Base-by-base conservation (phyloP, 2,888 invertebrate species). In the Lasius platythorax region DNA sequence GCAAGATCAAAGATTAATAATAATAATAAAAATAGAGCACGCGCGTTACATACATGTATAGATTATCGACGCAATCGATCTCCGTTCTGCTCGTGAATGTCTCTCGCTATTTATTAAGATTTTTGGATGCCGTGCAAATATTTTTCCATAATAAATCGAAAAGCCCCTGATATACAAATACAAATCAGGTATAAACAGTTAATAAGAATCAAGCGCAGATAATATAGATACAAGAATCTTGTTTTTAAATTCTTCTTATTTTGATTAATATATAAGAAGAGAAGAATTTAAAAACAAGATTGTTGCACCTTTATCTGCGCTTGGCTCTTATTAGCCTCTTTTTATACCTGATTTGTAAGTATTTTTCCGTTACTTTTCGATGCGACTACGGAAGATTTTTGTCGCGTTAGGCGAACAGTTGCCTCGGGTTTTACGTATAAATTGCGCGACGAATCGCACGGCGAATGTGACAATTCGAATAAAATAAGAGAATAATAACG, bases 401-500 rank as follows among this genome's bases (percentile, higher is more conserved):
- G 75, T 85, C 85, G 58, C 63, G 74, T 82, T 81, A 40, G 28
- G 33, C 70, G 66, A 23, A 61, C 84, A 61, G 63, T 43, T 46
- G 30, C 63, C 56, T 46, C 56, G 63, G 56, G 43, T 73, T 78
- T 82, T 78, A 43, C 74, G 75, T 73, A 58, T 84, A 89, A 89
- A 78, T 89, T 89, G 88, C 90, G 83, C 86, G 79, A 74, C 84
- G 82, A 78, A 74, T 86, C 70, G 74, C 78, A 73, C 73, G 75
- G 66, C 67, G 68, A 85, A 87, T 87, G 83, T 86, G 83, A 68
- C 81, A 85, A 84, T 84, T 83, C 70, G 30, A 70, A 67, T 74
- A 84, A 78, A 84, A 82, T 83, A 85, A 67, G 70, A 33, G 89
- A 87, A 84, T 85, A 84, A 91, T 86, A 90, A 90, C 79, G 67